Conservation (phyloP, 2,888 invertebrate species). For the Polyommatus icarus region DNA sequence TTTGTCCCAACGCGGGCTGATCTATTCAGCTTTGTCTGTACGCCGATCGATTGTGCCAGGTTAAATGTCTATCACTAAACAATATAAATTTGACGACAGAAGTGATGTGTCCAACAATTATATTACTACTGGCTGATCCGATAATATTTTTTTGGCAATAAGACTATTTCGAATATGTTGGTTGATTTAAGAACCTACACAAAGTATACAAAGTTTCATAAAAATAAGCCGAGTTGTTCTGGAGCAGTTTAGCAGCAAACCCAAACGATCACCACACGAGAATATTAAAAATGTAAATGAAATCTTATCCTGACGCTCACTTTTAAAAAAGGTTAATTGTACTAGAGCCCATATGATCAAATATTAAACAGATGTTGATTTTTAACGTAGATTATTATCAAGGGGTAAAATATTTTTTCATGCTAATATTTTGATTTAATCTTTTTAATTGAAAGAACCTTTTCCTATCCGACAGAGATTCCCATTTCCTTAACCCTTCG, state of each 20-base stretch:
- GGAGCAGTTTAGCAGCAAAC: too few relatives aligned
- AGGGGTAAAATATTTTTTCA: not conserved
- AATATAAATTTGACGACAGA: not conserved
- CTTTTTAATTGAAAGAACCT: conserved; percentile 6
- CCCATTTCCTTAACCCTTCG: conserved; percentile 14
- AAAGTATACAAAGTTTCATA: too few relatives aligned
- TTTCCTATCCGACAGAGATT: not conserved
- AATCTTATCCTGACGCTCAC: too few relatives aligned
- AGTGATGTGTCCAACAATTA: not conserved
- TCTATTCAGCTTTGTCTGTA: conserved; percentile 9
- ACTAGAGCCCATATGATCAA: not conserved
- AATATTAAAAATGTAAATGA: too few relatives aligned
- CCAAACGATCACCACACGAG: too few relatives aligned
- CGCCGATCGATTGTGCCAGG: too few relatives aligned
- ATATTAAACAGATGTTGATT: not conserved
- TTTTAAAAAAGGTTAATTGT: not conserved
- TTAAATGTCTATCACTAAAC: too few relatives aligned
- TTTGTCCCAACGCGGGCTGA: conserved; percentile 3
- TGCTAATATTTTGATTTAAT: not conserved
- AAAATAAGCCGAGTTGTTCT: too few relatives aligned
- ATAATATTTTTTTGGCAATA: too few relatives aligned
- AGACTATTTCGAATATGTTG: too few relatives aligned
- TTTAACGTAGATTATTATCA: not conserved
- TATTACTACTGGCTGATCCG: not conserved
- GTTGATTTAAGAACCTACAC: too few relatives aligned